These are phyloP conservation scores for Dendrolimus punctatus DNA, from an alignment of 1,140 invertebrate species.

Conservation along the genomic window DNA sequence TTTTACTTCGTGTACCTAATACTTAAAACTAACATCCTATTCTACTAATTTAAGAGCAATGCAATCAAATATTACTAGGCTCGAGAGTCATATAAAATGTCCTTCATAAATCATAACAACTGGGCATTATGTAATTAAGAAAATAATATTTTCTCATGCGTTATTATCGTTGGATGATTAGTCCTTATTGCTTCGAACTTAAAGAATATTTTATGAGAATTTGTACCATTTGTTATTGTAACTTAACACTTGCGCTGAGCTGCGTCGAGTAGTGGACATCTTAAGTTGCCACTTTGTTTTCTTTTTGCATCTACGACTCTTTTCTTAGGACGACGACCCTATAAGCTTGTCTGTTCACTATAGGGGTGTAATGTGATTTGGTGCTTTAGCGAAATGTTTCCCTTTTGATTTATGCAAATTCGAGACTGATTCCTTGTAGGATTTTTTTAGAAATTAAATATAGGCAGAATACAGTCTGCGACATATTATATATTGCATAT, in stretches of 20 bases:
- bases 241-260: constrained; percentile 43
- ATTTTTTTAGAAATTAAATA: too few species aligned
- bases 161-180: constrained; percentile 16
- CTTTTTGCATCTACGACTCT: constrained; percentile 50
- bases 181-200: constrained; percentile 32
- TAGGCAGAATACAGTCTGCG: too few species aligned
- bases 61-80: too few species aligned
- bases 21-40: too few species aligned
- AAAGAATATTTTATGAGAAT: constrained; percentile 18
- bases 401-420: too few species aligned
- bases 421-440: too few species aligned
- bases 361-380: constrained; percentile 22
- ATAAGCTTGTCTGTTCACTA: constrained; percentile 19
- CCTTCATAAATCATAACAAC: too few species aligned
- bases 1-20: too few species aligned
- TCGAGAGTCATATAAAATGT: too few species aligned
- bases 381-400: too few species aligned
- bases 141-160: neutral
- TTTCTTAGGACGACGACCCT: constrained; percentile 44
- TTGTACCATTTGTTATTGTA: constrained; percentile 56
- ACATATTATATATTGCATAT: too few species aligned
- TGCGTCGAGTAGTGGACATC: constrained; percentile 43
- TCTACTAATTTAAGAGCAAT: too few species aligned
- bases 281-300: constrained; percentile 65
- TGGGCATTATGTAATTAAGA: neutral